These are phyloP conservation scores for Melanotaenia duboulayi DNA, from an alignment of 2,113 vertebrate genomes.

Conservation along the genomic window DNA sequence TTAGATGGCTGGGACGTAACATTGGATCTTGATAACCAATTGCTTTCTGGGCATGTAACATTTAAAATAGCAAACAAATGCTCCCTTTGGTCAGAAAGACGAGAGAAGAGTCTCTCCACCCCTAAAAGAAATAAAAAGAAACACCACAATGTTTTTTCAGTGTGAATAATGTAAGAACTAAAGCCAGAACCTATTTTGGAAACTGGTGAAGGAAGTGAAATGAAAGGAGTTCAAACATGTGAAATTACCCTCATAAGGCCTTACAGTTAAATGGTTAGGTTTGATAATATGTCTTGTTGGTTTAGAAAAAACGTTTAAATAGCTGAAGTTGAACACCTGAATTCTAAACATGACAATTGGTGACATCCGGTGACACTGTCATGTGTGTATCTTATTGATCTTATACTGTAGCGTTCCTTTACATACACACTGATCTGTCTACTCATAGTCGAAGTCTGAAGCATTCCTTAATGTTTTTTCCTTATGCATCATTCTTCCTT, in stretches of 20 bases:
- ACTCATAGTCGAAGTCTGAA: constrained; percentile 29
- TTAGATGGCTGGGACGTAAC: constrained; percentile 41
- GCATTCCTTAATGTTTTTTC: constrained; percentile 56
- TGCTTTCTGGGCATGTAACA: constrained; percentile 49
- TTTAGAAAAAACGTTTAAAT: not conserved
- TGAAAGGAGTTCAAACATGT: constrained; percentile 24
- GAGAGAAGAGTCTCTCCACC: constrained; percentile 31
- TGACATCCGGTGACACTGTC: not conserved
- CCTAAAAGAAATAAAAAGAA: constrained; percentile 41
- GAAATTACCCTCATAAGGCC: constrained; percentile 15
- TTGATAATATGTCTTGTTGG: constrained; percentile 17
- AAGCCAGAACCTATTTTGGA: constrained; percentile 47
- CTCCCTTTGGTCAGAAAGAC: constrained; percentile 27
- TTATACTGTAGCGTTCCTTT: constrained; percentile 22
- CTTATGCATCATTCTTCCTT: constrained; percentile 50
- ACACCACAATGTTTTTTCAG: constrained; percentile 41
- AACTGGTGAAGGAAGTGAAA: constrained; percentile 1
- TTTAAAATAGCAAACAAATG: constrained; percentile 46
- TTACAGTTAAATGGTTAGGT: constrained; percentile 1
- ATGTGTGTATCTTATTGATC: constrained; percentile 17
- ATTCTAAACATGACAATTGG: constrained; percentile 15
- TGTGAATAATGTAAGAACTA: constrained; percentile 10
- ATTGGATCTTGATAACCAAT: constrained; percentile 50
- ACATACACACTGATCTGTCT: constrained; percentile 11
- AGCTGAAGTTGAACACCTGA: not conserved